phyloP scores from a whole-genome alignment of 2,888 invertebrate genomes.

The Parthenolecanium corni region DNA sequence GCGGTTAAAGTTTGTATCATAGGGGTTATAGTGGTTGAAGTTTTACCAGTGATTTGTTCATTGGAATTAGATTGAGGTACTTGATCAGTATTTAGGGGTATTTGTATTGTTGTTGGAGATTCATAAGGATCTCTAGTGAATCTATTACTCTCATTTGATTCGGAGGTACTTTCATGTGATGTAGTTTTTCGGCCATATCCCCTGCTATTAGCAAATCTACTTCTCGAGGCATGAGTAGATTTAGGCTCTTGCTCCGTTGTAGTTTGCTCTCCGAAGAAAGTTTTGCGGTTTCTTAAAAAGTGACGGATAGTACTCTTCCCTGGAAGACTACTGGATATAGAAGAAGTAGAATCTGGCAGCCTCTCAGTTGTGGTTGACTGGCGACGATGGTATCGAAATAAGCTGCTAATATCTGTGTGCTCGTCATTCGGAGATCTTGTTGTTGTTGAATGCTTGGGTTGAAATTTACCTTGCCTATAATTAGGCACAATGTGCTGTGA shows the following conservation, averaged over 20 bases:
- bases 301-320: background rate
- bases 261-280: background rate
- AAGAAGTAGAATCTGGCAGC: background rate
- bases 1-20: too few species aligned
- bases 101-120: background rate
- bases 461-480: background rate
- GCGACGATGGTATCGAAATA: background rate
- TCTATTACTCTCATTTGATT: slow-evolving; percentile 9
- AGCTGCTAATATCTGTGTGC: background rate
- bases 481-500: background rate
- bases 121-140: background rate
- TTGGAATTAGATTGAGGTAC: background rate
- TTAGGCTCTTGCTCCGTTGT: background rate
- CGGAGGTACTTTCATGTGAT: background rate
- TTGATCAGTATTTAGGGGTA: background rate
- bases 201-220: background rate
- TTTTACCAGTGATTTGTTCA: background rate
- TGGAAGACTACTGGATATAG: background rate
- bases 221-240: background rate
- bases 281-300: background rate
- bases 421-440: background rate
- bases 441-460: too few species aligned
- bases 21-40: too few species aligned
- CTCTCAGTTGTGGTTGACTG: background rate
- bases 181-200: background rate